Evolutionary conservation across 2,797 vertebrate genomes (phyloP).

Genomic region (Tenualosa thibaudeaui): DNA sequence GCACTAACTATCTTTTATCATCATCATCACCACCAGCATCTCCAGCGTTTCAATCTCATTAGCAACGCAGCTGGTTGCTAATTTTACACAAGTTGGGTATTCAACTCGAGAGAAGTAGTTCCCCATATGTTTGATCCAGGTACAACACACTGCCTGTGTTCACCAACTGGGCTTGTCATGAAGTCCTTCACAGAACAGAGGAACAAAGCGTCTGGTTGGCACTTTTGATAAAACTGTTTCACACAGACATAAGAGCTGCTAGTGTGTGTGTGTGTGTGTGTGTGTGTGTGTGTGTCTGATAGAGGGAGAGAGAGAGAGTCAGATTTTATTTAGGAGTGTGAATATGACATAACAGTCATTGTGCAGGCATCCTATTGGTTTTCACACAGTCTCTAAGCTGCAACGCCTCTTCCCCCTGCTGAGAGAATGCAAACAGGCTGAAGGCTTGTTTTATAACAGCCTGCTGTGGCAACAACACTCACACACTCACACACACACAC

Average conservation of each 20-base stretch:
- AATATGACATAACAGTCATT: conserved; percentile 15
- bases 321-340: conserved; percentile 22
- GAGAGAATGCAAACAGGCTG: neutral
- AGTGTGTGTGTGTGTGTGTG: neutral
- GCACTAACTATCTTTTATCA: neutral
- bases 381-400: neutral
- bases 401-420: neutral
- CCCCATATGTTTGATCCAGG: too few relatives aligned
- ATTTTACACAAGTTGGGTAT: neutral
- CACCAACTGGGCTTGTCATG: neutral
- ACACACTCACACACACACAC: conserved; percentile 21
- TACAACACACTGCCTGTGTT: neutral
- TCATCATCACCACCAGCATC: neutral
- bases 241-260: conserved; percentile 39
- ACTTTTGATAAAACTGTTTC: conserved; percentile 35
- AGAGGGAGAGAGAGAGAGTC: neutral
- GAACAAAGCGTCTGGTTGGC: conserved; percentile 32
- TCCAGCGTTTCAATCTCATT: neutral
- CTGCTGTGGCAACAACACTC: neutral
- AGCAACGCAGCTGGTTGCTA: neutral
- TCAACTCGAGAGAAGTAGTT: neutral
- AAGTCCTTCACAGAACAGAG: neutral
- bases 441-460: conserved; percentile 8
- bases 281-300: neutral
- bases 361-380: neutral